A percentile compares a stretch with the other conserved stretches of the same genome.
phyloP scores from a whole-genome alignment of 1,140 invertebrate genomes.

The Nixonia krombeini region DNA sequence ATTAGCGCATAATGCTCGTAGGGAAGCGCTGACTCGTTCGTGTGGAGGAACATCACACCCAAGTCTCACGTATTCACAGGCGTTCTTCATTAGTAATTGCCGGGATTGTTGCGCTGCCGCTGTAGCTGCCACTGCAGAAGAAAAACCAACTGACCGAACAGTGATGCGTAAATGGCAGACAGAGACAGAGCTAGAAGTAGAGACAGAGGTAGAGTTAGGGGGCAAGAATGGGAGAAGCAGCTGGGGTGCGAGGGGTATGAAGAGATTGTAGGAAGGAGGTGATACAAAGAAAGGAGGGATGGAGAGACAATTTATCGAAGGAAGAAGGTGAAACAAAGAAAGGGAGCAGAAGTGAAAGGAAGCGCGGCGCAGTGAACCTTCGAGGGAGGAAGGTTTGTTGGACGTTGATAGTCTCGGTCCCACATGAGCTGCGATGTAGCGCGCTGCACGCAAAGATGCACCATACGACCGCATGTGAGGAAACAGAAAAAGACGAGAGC shows the following conservation, averaged over 20 bases:
- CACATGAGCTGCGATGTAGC: neutral
- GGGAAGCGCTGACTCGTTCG: too few relatives aligned
- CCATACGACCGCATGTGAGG: too few relatives aligned
- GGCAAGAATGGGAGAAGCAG: conserved; percentile 6
- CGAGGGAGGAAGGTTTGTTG: too few relatives aligned
- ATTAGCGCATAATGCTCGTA: too few relatives aligned
- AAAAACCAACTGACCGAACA: too few relatives aligned
- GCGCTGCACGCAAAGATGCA: neutral
- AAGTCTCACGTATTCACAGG: conserved; percentile 68
- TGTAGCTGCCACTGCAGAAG: conserved; percentile 39
- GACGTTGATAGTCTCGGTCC: neutral
- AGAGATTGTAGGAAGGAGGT: neutral
- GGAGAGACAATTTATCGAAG: too few relatives aligned
- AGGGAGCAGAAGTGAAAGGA: too few relatives aligned
- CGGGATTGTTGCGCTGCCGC: conserved; percentile 52
- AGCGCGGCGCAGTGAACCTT: too few relatives aligned
- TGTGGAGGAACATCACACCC: too few relatives aligned
- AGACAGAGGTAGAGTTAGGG: conserved; percentile 12
- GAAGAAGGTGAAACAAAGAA: too few relatives aligned
- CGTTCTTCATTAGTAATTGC: conserved; percentile 68
- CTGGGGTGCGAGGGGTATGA: too few relatives aligned
- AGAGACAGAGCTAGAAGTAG: conserved; percentile 23
- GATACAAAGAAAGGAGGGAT: neutral
- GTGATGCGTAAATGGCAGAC: conserved; percentile 6
- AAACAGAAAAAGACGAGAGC: too few relatives aligned